Evolutionary conservation across 2,888 invertebrate genomes (phyloP).

Genomic region (Hypolimnas misippus): DNA sequence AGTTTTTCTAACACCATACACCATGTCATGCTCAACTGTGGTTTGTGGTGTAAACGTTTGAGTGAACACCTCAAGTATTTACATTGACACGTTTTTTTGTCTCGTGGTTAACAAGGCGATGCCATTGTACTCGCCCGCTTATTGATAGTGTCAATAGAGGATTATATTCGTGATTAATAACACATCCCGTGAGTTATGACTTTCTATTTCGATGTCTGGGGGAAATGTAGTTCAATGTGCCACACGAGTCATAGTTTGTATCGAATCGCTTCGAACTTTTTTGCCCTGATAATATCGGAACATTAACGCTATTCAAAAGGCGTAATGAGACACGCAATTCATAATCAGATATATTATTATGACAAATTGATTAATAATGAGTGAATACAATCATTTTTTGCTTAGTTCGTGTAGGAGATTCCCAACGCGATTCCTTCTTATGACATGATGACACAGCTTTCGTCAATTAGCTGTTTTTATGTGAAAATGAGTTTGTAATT

Average conservation of each 20-base stretch:
- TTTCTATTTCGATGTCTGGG: constrained; percentile 27
- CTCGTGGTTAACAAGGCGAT: constrained; percentile 70
- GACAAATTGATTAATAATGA: constrained; percentile 49
- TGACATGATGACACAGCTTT: constrained; percentile 67
- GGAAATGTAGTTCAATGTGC: constrained; percentile 32
- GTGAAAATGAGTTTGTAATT: constrained; percentile 60
- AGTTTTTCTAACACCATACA: constrained; percentile 43
- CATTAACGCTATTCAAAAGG: constrained; percentile 14
- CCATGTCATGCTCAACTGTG: constrained; percentile 56
- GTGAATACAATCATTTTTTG: constrained; percentile 48
- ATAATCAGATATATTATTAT: constrained; percentile 36
- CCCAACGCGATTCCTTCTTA: constrained; percentile 55
- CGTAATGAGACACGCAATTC: constrained; percentile 39
- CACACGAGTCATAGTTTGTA: constrained; percentile 14
- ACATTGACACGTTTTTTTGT: constrained; percentile 77
- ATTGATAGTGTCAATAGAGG: constrained; percentile 75
- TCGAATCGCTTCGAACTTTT: not conserved
- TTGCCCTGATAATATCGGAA: constrained; percentile 4
- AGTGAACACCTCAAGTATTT: constrained; percentile 62
- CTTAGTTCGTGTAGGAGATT: constrained; percentile 53
- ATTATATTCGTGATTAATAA: constrained; percentile 69
- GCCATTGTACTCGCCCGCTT: constrained; percentile 66
- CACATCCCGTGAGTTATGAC: constrained; percentile 41
- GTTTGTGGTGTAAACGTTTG: constrained; percentile 55
- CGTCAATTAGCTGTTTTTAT: constrained; percentile 59